Evolutionary conservation across 1,140 invertebrate genomes (phyloP).

Genomic region (Bombyx mandarina): DNA sequence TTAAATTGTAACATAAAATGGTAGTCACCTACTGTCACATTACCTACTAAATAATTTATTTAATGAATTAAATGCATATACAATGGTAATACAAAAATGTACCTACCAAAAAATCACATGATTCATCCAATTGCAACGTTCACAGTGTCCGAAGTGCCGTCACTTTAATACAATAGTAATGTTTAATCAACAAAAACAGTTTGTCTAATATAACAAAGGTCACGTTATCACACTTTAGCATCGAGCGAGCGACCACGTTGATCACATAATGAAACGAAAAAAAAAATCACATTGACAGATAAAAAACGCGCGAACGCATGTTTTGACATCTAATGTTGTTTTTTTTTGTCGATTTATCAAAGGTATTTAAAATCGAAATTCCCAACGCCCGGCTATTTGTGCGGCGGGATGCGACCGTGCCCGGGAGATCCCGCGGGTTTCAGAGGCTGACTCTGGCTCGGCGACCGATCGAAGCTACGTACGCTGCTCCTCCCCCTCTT

Average conservation of each 20-base stretch:
- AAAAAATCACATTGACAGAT: too few species aligned
- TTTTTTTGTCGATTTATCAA: conserved; percentile 15
- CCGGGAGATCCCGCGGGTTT: conserved; percentile 41
- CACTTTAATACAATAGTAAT: background rate
- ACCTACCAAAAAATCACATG: conserved; percentile 4
- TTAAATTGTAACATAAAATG: too few species aligned
- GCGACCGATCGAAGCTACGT: conserved; percentile 44
- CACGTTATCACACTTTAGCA: conserved; percentile 13
- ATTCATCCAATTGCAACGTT: background rate
- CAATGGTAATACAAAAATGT: background rate
- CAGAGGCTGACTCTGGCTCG: conserved; percentile 49
- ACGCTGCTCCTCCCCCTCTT: conserved; percentile 48
- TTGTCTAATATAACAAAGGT: conserved; percentile 14
- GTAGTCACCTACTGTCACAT: too few species aligned
- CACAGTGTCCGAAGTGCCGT: background rate
- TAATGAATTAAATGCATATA: background rate
- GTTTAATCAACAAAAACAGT: background rate
- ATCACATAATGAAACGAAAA: too few species aligned
- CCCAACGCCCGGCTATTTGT: conserved; percentile 12
- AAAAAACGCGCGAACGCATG: conserved; percentile 23
- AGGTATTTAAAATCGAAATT: conserved; percentile 9
- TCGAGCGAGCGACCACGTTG: conserved; percentile 5
- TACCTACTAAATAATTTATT: too few species aligned
- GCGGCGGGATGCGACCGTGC: conserved; percentile 20
- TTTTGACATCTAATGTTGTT: conserved; percentile 13